Conservation (phyloP, 2,888 invertebrate genomes). For the Nemotelus pantherinus region DNA sequence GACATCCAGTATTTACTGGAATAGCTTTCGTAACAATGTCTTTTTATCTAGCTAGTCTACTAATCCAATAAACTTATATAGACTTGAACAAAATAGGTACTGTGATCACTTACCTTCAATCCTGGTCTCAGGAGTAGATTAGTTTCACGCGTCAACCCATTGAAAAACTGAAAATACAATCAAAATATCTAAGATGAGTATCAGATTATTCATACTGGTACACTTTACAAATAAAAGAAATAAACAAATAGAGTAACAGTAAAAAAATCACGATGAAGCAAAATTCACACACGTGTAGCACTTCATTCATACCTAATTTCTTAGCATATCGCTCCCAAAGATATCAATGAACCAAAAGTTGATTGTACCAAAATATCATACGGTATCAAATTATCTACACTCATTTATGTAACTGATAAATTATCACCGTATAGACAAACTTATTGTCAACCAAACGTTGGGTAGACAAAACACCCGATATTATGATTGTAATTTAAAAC, state of each 20-base stretch:
- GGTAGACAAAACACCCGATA: constrained; percentile 7
- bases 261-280: not conserved
- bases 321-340: no score
- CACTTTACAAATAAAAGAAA: not conserved
- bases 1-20: no score
- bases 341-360: constrained; percentile 1
- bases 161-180: constrained; percentile 61
- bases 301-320: no score
- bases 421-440: not conserved
- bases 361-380: constrained; percentile 1
- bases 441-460: no score
- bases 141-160: constrained; percentile 64
- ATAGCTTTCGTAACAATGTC: no score
- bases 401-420: no score
- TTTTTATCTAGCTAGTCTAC: not conserved
- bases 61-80: not conserved
- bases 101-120: constrained; percentile 59
- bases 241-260: not conserved
- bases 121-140: constrained; percentile 64
- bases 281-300: no score
- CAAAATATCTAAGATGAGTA: not conserved
- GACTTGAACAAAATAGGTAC: not conserved
- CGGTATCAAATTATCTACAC: no score
- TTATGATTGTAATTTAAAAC: not conserved
- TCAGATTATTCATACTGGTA: not conserved